Percentiles rank a stretch among this genome's conserved stretches.
These are phyloP conservation scores for Chloebia gouldiae DNA, from an alignment of 2,113 vertebrate genomes.

Conservation along the genomic window DNA sequence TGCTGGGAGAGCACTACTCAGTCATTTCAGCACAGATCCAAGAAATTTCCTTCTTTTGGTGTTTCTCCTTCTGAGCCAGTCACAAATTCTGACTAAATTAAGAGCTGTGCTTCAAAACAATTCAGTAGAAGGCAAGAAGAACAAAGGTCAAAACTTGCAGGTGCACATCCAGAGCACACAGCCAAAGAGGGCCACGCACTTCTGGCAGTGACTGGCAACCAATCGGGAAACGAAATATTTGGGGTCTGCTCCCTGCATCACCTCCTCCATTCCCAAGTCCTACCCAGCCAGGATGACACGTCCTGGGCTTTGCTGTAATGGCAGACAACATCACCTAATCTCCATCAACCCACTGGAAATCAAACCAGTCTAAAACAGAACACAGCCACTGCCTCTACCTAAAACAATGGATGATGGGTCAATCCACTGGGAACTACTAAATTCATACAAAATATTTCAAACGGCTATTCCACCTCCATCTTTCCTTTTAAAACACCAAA, in stretches of 20 bases:
- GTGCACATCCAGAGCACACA: not conserved
- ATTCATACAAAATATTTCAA: not conserved
- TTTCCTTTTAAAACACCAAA: not conserved
- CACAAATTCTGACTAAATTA: constrained; percentile 38
- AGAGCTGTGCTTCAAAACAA: constrained; percentile 10
- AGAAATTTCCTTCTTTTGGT: constrained; percentile 37
- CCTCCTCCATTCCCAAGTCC: not conserved
- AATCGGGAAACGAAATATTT: not conserved
- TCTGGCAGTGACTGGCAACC: not conserved
- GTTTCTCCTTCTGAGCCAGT: constrained; percentile 34
- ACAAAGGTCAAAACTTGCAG: not conserved
- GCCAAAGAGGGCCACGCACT: not conserved
- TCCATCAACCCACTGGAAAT: not conserved
- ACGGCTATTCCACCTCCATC: not conserved
- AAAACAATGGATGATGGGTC: not conserved
- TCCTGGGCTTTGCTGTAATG: rapidly evolving
- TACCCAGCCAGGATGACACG: rapidly evolving
- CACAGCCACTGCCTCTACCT: not conserved
- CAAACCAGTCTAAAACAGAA: not conserved
- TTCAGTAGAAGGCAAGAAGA: not conserved
- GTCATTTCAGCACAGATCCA: constrained; percentile 48
- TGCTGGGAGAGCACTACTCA: constrained; percentile 52
- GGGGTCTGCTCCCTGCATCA: not conserved
- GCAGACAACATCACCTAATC: not conserved
- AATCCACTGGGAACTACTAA: not conserved